Percentiles rank a stretch among this genome's conserved stretches.
Conservation (phyloP, 1,140 invertebrate species). For the Harlomillsia oculata region DNA sequence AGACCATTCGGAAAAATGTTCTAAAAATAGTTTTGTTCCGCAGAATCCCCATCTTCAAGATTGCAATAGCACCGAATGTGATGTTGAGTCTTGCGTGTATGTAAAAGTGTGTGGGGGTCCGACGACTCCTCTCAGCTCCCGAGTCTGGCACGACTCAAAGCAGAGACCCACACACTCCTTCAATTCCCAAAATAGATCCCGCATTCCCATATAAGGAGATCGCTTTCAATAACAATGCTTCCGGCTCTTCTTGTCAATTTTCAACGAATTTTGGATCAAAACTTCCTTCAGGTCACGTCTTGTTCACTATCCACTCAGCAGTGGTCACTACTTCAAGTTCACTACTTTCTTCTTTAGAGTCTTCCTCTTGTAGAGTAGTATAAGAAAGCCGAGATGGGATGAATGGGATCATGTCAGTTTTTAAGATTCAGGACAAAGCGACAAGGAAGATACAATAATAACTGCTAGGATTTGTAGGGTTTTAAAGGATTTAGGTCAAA, state of each 20-base stretch:
- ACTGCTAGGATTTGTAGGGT: neutral
- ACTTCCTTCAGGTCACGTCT: neutral
- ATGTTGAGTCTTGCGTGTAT: constrained; percentile 1
- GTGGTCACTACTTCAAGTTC: neutral
- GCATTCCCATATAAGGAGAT: constrained; percentile 28
- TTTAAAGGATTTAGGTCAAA: neutral
- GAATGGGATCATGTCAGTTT: neutral
- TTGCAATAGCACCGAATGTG: neutral
- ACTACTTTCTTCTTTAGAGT: constrained; percentile 1
- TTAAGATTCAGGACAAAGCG: neutral
- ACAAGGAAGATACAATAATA: neutral
- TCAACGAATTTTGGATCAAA: neutral
- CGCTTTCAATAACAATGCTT: constrained; percentile 5
- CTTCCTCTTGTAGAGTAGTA: neutral
- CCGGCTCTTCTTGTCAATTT: neutral
- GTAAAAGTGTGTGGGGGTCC: neutral
- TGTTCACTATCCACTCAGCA: neutral
- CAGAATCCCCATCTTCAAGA: constrained; percentile 2
- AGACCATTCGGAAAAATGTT: neutral
- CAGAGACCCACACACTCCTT: neutral
- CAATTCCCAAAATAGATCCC: constrained; percentile 26
- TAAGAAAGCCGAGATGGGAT: neutral
- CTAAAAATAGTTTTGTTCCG: neutral
- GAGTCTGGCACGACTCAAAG: too few relatives aligned
- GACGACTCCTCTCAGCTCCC: too few relatives aligned